Percentiles rank a stretch among this genome's conserved stretches.
Conservation (phyloP, 2,113 vertebrate genomes). For the Notarius lentiginosus region DNA sequence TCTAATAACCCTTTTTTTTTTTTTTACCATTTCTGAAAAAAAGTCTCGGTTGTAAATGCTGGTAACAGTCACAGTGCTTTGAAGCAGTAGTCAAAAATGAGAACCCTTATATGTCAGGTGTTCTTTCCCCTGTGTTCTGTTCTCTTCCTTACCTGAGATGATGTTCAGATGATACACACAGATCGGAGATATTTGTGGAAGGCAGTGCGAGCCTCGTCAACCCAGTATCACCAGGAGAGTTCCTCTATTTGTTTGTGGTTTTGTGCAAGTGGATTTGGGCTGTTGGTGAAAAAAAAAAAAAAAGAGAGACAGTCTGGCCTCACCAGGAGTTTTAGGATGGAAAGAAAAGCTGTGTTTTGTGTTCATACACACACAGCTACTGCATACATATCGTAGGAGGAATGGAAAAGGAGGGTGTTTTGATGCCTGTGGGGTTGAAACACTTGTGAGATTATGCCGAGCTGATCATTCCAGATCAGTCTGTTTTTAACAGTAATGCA, state of each 20-base stretch:
- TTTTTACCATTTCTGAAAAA: too few relatives aligned
- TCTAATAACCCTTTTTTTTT: too few relatives aligned
- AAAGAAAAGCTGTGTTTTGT: background rate
- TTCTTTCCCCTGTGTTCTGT: background rate
- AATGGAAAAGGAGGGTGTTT: background rate
- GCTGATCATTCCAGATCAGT: background rate
- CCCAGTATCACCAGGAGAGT: background rate
- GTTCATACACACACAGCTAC: background rate
- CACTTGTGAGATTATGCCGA: background rate
- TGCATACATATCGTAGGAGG: background rate
- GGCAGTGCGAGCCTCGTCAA: background rate
- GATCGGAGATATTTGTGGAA: background rate
- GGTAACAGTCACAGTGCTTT: too few relatives aligned
- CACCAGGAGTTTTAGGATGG: background rate
- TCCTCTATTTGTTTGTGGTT: conserved; percentile 13
- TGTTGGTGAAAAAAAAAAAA: background rate
- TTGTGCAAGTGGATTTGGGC: background rate
- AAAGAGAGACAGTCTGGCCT: background rate
- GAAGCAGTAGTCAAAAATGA: too few relatives aligned
- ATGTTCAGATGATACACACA: background rate
- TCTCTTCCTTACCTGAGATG: background rate
- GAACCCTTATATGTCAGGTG: background rate
- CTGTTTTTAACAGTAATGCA: background rate
- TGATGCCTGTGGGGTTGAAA: background rate
- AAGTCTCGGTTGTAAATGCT: too few relatives aligned